Evolutionary conservation across 2,797 vertebrate genomes (phyloP).

Genomic region (Eulemur coronatus): DNA sequence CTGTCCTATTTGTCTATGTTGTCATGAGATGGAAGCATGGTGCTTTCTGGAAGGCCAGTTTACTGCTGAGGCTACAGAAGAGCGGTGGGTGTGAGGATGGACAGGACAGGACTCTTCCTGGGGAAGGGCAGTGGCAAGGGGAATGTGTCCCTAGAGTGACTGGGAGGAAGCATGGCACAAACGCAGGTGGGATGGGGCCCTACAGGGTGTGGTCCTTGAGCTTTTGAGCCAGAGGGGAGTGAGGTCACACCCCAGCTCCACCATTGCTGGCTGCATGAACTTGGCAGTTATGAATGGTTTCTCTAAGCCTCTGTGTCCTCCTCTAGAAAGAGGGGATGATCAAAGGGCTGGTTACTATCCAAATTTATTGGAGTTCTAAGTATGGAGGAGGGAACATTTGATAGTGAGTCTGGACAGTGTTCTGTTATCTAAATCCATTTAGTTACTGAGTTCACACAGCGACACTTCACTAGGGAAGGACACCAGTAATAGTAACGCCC

Average conservation of each 20-base stretch:
- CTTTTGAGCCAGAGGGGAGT: too few relatives aligned
- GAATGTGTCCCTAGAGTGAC: accelerated
- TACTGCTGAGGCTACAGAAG: neutral
- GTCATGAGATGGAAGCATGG: accelerated
- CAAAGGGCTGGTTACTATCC: too few relatives aligned
- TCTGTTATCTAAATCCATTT: neutral
- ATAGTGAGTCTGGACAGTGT: neutral
- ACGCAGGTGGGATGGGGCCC: too few relatives aligned
- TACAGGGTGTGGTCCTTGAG: accelerated
- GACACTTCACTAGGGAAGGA: too few relatives aligned
- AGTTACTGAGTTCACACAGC: neutral
- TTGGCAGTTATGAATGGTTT: neutral
- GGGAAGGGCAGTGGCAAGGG: accelerated
- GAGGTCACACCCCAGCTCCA: neutral
- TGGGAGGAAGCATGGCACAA: accelerated
- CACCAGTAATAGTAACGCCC: accelerated
- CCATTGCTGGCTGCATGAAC: neutral
- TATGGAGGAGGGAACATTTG: neutral
- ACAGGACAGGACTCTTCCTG: accelerated
- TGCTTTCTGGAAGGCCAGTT: neutral
- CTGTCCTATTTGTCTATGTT: neutral
- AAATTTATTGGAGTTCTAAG: neutral
- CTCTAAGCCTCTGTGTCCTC: neutral
- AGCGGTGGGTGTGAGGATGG: neutral
- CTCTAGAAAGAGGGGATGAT: neutral